Base-by-base conservation (phyloP, 2,888 invertebrate species). In the Cheilosia impressa region DNA sequence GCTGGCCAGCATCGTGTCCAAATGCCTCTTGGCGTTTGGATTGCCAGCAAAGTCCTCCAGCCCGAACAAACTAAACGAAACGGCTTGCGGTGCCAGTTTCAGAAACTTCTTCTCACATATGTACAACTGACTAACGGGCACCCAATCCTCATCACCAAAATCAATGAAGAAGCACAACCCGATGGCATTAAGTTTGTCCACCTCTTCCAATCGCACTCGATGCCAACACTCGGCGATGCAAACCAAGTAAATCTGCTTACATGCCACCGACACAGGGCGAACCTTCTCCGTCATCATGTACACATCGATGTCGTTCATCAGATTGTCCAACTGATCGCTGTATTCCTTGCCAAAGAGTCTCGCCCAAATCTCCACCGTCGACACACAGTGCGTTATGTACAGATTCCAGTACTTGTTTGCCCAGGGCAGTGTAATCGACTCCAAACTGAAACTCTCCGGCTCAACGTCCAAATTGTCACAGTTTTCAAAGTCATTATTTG, bases 101-200 rank as follows among this genome's bases (percentile, higher is more conserved):
- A 95, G 93, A 89, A 96, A 97, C 81, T 94, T 93, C 0, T 94
- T 93, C 79, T 94, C 94, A 63, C 96, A 93, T 31, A 93, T 93
- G 88, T 93, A 94, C 31, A 97, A 93, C 79, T 93, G 93, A 31
- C 93, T 90, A 13, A 93, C 91, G 4, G 92, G 88, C 27, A 95
- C 93, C 17, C 91, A 90, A 58, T 95, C 95, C 83, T 95, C 95
- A 87, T 96, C 96, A 0, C 97, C 97, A 87, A 94, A 95, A 91
- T 97, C 97, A 10, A 97, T 95, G 84, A 96, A 94, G 88, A 95
- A 95, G 68, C 95, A 95, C 10, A 93, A 90, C 24, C 91, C 91
- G 4, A 88, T 89, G 1, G 93, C 94, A 34, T 92, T 92, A 1
- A 93, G 91, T 24, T 93, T 93, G 34, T 93, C 92, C n/a, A 91